Conservation (phyloP, 2,113 vertebrate genomes). For the Marcusenius ussheri region DNA sequence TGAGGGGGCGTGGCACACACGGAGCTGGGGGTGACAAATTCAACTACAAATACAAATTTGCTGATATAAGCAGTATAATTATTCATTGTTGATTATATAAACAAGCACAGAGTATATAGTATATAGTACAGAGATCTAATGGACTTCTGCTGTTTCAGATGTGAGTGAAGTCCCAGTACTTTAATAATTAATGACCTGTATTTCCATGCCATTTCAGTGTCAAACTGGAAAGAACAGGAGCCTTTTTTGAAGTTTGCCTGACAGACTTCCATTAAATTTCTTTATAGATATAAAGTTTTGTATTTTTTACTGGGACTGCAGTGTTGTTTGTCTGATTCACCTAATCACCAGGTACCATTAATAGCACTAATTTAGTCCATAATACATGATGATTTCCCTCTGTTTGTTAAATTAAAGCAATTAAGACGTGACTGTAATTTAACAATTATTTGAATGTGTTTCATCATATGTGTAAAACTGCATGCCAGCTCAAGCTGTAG, state of each 20-base stretch:
- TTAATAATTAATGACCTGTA: constrained; percentile 13
- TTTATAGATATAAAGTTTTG: background rate
- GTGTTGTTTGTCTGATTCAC: background rate
- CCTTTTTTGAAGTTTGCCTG: constrained; percentile 33
- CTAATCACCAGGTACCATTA: constrained; percentile 28
- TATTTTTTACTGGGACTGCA: background rate
- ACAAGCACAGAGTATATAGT: background rate
- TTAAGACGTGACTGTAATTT: background rate
- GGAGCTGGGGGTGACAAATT: too few species aligned
- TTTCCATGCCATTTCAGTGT: constrained; percentile 14
- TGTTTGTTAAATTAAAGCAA: background rate
- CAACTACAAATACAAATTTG: background rate
- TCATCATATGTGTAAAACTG: constrained; percentile 13
- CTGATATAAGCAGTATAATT: background rate
- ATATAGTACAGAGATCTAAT: background rate
- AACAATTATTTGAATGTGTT: background rate
- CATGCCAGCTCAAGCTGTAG: constrained; percentile 18
- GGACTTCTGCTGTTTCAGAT: background rate
- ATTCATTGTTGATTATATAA: background rate
- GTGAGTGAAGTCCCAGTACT: constrained; percentile 12
- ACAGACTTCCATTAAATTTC: background rate
- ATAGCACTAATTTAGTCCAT: background rate
- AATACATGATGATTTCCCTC: background rate
- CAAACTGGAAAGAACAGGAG: constrained; percentile 18
- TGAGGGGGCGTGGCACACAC: too few species aligned